Evolutionary conservation across 2,888 invertebrate species (phyloP), one percentile per base, ranked within the genome.

Genomic region (Dasypolia templi): DNA sequence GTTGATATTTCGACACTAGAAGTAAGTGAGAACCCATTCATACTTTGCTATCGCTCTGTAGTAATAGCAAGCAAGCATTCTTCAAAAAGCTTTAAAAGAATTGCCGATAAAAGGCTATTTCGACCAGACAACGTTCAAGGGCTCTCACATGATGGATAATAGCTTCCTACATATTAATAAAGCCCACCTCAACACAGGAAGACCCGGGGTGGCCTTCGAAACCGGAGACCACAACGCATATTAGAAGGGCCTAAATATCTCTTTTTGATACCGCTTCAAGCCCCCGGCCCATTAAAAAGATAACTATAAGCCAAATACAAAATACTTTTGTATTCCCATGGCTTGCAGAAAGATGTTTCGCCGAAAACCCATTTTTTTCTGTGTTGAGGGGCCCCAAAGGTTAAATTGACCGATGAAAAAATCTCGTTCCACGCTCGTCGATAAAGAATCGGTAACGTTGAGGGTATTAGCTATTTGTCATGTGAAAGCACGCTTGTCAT

Each of bases 221-320:
- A 82, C 26, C 26, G 26, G 49, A 83, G 35, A 80, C 72, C 84
- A 67, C 70, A 81, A 14, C 14, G 44, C 26, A 84, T 81, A 75
- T 81, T 75, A 68, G 49, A 55, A 51, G 39, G 39, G 39, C 42
- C 68, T 46, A 67, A 84, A 71, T 61, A 75, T 68, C 75, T 84
- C 81, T 75, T 56, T 83, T 61, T 75, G 81, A 81, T 84, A 84
- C 84, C 84, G 84, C 84, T 62, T 67, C 65, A 53, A 79, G 61
- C 63, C 84, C 14, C 65, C 32, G 42, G 39, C 42, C 66, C 42
- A 75, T 81, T 84, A 84, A 84, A 69, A 81, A 81, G 69, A 66
- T 80, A 72, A 79, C 83, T 78, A 65, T 84, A 75, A 74, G 46
- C 84, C 69, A 75, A 66, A 81, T 68, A 80, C 68, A 77, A 79